Evolutionary conservation across 2,113 vertebrate genomes (phyloP), one percentile per base, ranked within the genome.

Genomic region (Nansenia antarctica): DNA sequence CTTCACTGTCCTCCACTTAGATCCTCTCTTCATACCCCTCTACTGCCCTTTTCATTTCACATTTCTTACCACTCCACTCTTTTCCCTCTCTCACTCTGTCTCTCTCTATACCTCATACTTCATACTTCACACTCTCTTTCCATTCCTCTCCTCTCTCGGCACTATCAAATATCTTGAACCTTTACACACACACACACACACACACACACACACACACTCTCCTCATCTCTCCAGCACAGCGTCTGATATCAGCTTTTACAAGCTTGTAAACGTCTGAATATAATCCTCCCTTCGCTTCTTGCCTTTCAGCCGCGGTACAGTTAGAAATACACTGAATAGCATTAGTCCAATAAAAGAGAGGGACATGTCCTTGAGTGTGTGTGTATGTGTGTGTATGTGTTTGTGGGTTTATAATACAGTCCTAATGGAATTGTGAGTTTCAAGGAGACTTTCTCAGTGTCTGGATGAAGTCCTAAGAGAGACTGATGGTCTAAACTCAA

Each of bases 401-500:
- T 65, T 74, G 55, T 70, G 72, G 65, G 69, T 29, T 9, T 29
- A 14, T 22, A 55, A n/a, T n/a, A n/a, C n/a, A n/a, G n/a, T n/a
- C n/a, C n/a, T n/a, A n/a, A n/a, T n/a, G n/a, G n/a, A n/a, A n/a
- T n/a, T n/a, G n/a, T n/a, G 4, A 55, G 32, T 59, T 82, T 83
- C 53, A 73, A 82, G 54, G 31, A 74, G 74, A 78, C 71, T 20
- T 35, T 27, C 14, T 31, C 9, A 29, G 58, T 22, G 31, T 35
- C 58, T 18, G 18, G 31, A 60, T 18, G 54, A 78, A 85, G 78
- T 68, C 73, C 58, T 74, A 82, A 74, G 74, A 79, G 61, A 81
- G 35, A 35, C 26, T 58, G 15, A 39, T 35, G 30, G 68, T 82
- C 60, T 69, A 61, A 73, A 71, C 72, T 77, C 61, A 61, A 67